These are phyloP conservation scores for Anthonomus grandis DNA, from an alignment of 1,140 invertebrate genomes.

Conservation along the genomic window DNA sequence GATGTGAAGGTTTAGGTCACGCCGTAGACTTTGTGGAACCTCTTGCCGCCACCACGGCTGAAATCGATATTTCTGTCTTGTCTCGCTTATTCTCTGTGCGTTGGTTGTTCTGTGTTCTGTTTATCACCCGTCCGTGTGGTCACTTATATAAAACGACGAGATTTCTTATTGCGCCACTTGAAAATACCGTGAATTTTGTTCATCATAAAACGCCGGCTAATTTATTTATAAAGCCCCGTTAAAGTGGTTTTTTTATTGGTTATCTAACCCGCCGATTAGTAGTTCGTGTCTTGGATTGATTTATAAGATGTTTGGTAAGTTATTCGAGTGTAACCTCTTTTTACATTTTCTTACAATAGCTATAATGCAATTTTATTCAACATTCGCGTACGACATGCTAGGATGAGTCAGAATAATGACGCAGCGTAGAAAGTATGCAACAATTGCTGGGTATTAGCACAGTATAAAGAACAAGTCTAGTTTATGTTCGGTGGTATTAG, in stretches of 20 bases:
- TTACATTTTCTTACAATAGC: not conserved
- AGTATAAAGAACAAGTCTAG: too few species aligned
- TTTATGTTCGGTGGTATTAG: too few species aligned
- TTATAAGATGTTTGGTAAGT: conserved; percentile 8
- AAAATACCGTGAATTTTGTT: not conserved
- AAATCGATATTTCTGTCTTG: conserved; percentile 28
- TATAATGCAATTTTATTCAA: not conserved
- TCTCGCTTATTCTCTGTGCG: not conserved
- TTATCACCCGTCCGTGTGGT: not conserved
- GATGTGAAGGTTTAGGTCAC: conserved; percentile 28
- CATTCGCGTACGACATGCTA: not conserved
- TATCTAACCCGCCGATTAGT: too few species aligned
- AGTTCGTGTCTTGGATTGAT: too few species aligned
- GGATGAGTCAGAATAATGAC: conserved; percentile 9
- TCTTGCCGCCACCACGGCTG: conserved; percentile 19
- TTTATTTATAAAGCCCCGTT: too few species aligned
- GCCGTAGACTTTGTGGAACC: conserved; percentile 25
- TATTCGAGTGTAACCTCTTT: not conserved
- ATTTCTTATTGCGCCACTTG: not conserved
- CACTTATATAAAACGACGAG: not conserved
- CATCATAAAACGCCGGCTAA: too few species aligned
- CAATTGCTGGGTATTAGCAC: too few species aligned
- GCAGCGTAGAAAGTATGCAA: not conserved
- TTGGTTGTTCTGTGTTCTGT: conserved; percentile 1
- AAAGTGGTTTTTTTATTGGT: too few species aligned